Evolutionary conservation across 2,797 vertebrate genomes (phyloP), one percentile per base, ranked within the genome.

Genomic region (Pempheris klunzingeri): DNA sequence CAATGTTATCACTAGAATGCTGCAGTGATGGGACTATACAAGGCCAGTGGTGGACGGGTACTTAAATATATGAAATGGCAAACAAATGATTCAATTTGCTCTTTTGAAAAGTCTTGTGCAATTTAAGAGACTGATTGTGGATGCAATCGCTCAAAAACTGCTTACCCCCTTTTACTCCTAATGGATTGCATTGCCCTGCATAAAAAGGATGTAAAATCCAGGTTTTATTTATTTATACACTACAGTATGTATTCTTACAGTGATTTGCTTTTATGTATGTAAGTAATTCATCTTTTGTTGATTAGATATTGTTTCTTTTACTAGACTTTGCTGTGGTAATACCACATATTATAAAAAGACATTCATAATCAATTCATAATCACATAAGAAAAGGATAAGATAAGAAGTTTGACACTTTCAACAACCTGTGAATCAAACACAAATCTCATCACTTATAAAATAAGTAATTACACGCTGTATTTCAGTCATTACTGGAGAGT

Each of bases 61-160:
- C 91, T 92, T 87, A 73, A 66, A 86, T 78, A 85, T 88, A 92
- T 91, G 81, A 91, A 84, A 88, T 43, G 72, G 75, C 68, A 83
- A 88, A 78, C 57, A 87, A 84, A 88, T 87, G 34, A 89, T 90
- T 87, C 11, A 24, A 89, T 90, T 89, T 83, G 53, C 75, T 67
- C 73, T 85, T 85, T 87, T 87, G 34, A 72, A 88, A 88, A 82
- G 88, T 89, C 91, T 47, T 1, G 43, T 78, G 72, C 77, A 84
- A 83, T 93, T 86, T 55, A 44, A 52, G 76, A 89, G 89, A 92
- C 83, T 60, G 90, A 89, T 88, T 88, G 78, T 46, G 80, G 80
- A 88, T 57, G 70, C 74, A 82, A 74, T 79, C 78, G 68, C 74
- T 87, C 49, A 78, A 69, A 82, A 77, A 67, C 52, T 57, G 70